Evolutionary conservation across 2,888 invertebrate species (phyloP), one percentile per base, ranked within the genome.

Genomic region (Morpho helenor): DNA sequence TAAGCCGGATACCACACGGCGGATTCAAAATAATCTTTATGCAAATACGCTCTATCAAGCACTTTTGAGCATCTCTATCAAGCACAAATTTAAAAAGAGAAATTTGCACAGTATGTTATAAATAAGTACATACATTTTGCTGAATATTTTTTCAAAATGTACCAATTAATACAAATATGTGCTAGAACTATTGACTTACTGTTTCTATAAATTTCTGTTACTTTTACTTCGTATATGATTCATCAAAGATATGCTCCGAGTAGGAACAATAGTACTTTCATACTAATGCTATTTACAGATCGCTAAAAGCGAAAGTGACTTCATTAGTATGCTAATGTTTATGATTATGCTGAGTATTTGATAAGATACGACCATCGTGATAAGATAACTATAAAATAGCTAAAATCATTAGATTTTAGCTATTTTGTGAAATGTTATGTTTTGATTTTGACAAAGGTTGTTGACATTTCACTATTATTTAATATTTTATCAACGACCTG

Each of bases 361-460:
- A 51, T 59, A 48, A 43, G 39, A 48, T 52, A 39, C 31, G 7
- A 49, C 48, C 10, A 45, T 39, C 45, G 41, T 43, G 59, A 59
- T 54, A 39, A 53, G 58, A 53, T 58, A 46, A 9, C 9, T 22
- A 47, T 23, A 31, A 31, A 31, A 31, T 31, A 31, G 31, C 31
- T 31, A 31, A 31, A 31, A 31, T 31, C 31, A 31, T 31, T 31
- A 31, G 31, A 31, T 31, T 31, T 31, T 31, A 31, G 31, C 31
- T 31, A 31, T 31, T 31, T 31, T 31, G 31, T 31, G 31, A 31
- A 31, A 31, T 31, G 31, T 31, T 5, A 31, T 31, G 31, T 31
- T 31, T 31, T 31, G 31, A 31, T 31, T 31, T 31, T 31, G 1
- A 31, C 31, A 31, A 31, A 31, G 31, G 31, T 31, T 31, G 31